A percentile compares a stretch with the other conserved stretches of the same genome.
These are phyloP conservation scores for Ophioderma brevispina DNA, from an alignment of 35 echinoderm and acorn worm genomes.

Conservation along the genomic window DNA sequence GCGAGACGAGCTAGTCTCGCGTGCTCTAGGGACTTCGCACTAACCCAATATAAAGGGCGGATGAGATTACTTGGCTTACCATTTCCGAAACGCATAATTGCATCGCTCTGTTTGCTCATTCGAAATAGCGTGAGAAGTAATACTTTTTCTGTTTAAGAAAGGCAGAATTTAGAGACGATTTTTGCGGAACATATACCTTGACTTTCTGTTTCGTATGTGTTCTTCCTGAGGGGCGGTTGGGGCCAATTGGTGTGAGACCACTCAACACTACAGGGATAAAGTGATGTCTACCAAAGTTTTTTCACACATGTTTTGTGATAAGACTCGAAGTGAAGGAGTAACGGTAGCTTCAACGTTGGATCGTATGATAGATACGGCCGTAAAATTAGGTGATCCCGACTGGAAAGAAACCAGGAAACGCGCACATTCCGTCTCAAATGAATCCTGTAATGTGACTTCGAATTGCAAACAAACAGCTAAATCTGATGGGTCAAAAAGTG, in stretches of 20 bases:
- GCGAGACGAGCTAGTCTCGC: not conserved
- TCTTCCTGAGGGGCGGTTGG: too few relatives aligned
- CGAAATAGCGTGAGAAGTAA: too few relatives aligned
- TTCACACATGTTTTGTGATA: not conserved
- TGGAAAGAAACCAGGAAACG: not conserved
- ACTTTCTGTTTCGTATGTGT: too few relatives aligned
- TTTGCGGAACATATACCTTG: too few relatives aligned
- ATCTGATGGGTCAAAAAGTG: too few relatives aligned
- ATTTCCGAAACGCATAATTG: not conserved
- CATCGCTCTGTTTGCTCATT: not conserved
- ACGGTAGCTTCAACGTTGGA: constrained; percentile 23
- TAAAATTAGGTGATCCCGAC: not conserved
- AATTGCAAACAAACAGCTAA: not conserved
- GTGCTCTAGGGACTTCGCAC: constrained; percentile 14
- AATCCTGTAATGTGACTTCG: not conserved
- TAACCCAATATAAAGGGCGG: not conserved
- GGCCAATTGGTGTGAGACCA: too few relatives aligned
- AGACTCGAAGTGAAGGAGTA: not conserved
- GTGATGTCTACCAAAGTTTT: too few relatives aligned
- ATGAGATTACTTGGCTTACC: not conserved
- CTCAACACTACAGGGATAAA: too few relatives aligned
- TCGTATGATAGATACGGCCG: constrained; percentile 26
- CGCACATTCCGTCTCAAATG: not conserved
- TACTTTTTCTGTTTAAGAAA: too few relatives aligned
- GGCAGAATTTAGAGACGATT: too few relatives aligned